These are phyloP conservation scores for Hirtodrosophila trivittata DNA, from an alignment of 2,888 invertebrate species.

Conservation along the genomic window DNA sequence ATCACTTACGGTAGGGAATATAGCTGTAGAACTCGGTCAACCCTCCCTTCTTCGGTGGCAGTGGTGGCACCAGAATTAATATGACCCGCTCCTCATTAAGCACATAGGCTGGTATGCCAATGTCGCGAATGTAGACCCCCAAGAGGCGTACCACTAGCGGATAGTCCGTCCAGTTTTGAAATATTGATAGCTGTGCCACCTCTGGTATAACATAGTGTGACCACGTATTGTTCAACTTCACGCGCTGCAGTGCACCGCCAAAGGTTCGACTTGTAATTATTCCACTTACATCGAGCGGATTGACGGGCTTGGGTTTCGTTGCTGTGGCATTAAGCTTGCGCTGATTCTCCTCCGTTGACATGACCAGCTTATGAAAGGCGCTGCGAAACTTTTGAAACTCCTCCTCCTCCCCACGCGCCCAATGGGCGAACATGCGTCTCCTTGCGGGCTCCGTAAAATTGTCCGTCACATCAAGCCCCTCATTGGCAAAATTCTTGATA, in stretches of 20 bases:
- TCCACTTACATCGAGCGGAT: constrained; percentile 75
- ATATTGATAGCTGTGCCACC: constrained; percentile 79
- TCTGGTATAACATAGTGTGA: constrained; percentile 83
- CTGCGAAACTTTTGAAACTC: constrained; percentile 77
- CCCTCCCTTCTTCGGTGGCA: constrained; percentile 78
- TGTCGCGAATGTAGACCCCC: constrained; percentile 80
- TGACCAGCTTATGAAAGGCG: constrained; percentile 75
- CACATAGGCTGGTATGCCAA: constrained; percentile 81
- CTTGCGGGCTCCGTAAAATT: constrained; percentile 77
- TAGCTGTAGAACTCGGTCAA: constrained; percentile 80
- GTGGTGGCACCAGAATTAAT: constrained; percentile 81
- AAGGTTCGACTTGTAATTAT: constrained; percentile 66
- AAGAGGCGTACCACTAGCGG: constrained; percentile 78
- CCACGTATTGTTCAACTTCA: constrained; percentile 76
- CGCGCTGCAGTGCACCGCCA: constrained; percentile 74
- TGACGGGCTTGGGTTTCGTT: constrained; percentile 68
- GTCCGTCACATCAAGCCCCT: constrained; percentile 53
- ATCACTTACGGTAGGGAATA: constrained; percentile 71
- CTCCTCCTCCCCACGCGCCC: constrained; percentile 80
- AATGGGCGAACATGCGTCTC: constrained; percentile 82
- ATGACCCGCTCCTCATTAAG: constrained; percentile 77
- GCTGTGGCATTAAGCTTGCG: constrained; percentile 70
- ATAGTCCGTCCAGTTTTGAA: constrained; percentile 81
- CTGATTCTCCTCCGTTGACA: constrained; percentile 66
- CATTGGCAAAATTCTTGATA: constrained; percentile 69